phyloP scores from a whole-genome alignment of 2,888 invertebrate genomes.

The Mechanitis messenoides region DNA sequence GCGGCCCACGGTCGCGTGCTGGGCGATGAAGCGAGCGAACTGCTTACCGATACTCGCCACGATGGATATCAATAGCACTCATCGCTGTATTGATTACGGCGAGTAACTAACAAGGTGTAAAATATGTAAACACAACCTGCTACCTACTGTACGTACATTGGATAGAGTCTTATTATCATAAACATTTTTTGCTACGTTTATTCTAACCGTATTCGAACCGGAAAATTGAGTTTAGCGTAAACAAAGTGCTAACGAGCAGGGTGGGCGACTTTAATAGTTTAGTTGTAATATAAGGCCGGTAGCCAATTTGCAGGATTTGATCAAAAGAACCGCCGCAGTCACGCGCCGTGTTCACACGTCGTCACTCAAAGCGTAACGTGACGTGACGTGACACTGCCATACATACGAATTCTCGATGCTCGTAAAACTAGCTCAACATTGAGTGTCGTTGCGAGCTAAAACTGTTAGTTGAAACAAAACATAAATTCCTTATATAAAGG shows the following conservation, averaged over 20 bases:
- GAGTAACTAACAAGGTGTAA: neutral
- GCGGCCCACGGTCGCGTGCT: constrained; percentile 7
- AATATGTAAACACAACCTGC: no score
- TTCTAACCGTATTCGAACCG: neutral
- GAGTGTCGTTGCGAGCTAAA: constrained; percentile 2
- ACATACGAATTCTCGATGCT: constrained; percentile 7
- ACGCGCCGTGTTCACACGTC: constrained; percentile 22
- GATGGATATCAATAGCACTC: constrained; percentile 7
- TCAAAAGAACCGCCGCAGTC: constrained; percentile 19
- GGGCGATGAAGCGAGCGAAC: constrained; percentile 15
- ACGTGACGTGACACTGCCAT: constrained; percentile 9
- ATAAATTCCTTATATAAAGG: neutral
- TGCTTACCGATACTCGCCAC: constrained; percentile 2
- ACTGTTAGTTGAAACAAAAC: constrained; percentile 6
- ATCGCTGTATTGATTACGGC: constrained; percentile 10
- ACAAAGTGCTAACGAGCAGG: constrained; percentile 10
- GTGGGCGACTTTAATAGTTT: constrained; percentile 9
- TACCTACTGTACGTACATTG: no score
- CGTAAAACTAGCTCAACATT: constrained; percentile 11
- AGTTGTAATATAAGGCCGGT: constrained; percentile 10
- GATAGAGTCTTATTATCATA: no score
- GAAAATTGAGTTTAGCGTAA: constrained; percentile 5
- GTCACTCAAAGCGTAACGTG: constrained; percentile 11
- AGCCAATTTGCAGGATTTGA: constrained; percentile 14
- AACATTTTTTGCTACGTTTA: neutral